Percentiles rank a stretch among this genome's conserved stretches.
Evolutionary conservation across 2,797 vertebrate species (phyloP).

Genomic region (Malurus leucopterus): DNA sequence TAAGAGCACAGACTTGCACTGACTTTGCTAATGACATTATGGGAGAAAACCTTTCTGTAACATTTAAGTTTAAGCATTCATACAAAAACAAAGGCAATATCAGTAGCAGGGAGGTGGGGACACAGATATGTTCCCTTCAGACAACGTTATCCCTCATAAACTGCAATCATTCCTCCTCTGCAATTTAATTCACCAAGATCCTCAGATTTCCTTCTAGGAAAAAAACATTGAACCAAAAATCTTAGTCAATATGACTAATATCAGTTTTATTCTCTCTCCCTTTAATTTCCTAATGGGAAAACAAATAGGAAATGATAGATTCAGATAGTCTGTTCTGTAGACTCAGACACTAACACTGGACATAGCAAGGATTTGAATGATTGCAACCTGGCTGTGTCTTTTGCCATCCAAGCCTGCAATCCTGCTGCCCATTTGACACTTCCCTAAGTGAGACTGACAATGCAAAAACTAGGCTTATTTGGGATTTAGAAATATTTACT

Average conservation of each 20-base stretch:
- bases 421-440: neutral
- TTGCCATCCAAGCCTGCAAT: neutral
- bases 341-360: neutral
- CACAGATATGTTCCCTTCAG: neutral
- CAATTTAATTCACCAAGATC: neutral
- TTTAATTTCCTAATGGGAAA: neutral
- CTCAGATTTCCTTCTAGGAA: neutral
- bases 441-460: neutral
- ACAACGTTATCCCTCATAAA: neutral
- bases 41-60: neutral
- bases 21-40: neutral
- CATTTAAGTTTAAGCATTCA: neutral
- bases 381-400: neutral
- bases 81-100: neutral
- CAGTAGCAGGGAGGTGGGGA: neutral
- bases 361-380: neutral
- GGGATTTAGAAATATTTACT: neutral
- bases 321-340: neutral
- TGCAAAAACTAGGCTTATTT: neutral
- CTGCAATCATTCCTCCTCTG: neutral
- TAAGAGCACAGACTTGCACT: neutral
- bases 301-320: neutral
- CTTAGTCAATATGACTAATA: neutral
- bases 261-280: neutral
- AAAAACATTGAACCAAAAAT: neutral